Percentiles rank a stretch among this genome's conserved stretches.
Evolutionary conservation across 2,113 vertebrate species (phyloP).

Genomic region (Trematocara nigrifrons): DNA sequence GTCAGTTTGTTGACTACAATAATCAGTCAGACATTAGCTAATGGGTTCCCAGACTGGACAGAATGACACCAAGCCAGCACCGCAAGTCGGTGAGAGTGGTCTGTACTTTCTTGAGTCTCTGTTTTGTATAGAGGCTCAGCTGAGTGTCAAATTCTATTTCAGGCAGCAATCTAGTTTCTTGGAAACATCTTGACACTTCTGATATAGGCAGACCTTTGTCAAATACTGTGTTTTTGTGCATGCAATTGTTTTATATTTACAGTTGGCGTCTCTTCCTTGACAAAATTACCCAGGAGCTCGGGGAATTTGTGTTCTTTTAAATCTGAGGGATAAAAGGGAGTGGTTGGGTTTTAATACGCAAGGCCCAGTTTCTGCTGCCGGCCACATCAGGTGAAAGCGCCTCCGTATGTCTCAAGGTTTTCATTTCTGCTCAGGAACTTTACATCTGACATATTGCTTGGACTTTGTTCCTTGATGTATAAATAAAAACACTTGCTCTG

Average conservation of each 20-base stretch:
- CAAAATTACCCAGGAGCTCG: neutral
- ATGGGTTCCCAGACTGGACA: neutral
- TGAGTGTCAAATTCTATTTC: neutral
- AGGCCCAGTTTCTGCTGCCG: neutral
- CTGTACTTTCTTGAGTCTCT: neutral
- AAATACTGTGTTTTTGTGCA: neutral
- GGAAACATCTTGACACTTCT: neutral
- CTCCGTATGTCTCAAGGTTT: neutral
- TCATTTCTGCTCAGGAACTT: neutral
- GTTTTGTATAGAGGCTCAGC: neutral
- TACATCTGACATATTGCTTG: neutral
- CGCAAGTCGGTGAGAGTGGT: neutral
- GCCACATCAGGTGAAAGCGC: neutral
- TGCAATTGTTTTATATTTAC: neutral
- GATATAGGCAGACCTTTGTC: neutral
- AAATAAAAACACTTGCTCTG: slow-evolving; percentile 4
- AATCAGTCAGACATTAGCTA: neutral
- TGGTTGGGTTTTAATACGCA: neutral
- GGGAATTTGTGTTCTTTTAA: neutral
- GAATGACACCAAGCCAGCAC: neutral
- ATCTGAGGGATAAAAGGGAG: neutral
- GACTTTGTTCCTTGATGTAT: slow-evolving; percentile 3
- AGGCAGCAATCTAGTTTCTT: neutral
- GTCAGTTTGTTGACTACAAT: neutral
- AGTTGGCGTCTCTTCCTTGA: neutral